Evolutionary conservation across 2,888 invertebrate species (phyloP).

Genomic region (Meteorus cinctellus): DNA sequence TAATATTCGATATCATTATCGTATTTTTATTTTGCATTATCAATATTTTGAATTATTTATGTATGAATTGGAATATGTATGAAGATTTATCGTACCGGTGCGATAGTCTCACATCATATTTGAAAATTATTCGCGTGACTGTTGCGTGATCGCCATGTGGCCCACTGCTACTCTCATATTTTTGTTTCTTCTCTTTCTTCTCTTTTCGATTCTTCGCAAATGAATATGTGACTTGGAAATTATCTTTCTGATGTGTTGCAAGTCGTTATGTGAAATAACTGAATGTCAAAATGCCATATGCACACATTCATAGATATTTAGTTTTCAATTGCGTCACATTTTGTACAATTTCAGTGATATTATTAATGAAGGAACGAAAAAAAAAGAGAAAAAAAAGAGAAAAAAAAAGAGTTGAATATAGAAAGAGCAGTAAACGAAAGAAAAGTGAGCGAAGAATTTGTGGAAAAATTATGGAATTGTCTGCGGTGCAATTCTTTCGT

Average conservation of each 20-base stretch:
- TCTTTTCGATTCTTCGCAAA: conserved; percentile 16
- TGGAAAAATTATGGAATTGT: not conserved
- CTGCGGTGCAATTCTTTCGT: not conserved
- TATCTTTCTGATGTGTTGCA: not conserved
- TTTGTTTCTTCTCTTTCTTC: conserved; percentile 9
- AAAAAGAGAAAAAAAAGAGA: not conserved
- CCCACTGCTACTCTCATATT: conserved; percentile 15
- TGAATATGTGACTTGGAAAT: not conserved
- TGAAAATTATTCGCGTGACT: conserved; percentile 39
- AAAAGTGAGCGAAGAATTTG: conserved; percentile 7
- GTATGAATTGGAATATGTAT: too few species aligned
- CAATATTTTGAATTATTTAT: too few species aligned
- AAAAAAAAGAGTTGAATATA: conserved; percentile 12
- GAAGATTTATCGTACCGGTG: too few species aligned
- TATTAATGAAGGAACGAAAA: conserved; percentile 12
- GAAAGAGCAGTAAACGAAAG: not conserved
- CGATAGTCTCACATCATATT: conserved; percentile 39
- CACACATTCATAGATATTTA: not conserved
- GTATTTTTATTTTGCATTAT: too few species aligned
- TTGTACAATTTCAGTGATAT: conserved; percentile 22
- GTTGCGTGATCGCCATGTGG: conserved; percentile 32
- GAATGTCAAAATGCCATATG: not conserved
- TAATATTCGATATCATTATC: too few species aligned
- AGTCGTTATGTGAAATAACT: not conserved
- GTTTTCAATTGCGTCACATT: not conserved